Conservation (phyloP, 2,113 vertebrate species). For the Pachyramphus minor region DNA sequence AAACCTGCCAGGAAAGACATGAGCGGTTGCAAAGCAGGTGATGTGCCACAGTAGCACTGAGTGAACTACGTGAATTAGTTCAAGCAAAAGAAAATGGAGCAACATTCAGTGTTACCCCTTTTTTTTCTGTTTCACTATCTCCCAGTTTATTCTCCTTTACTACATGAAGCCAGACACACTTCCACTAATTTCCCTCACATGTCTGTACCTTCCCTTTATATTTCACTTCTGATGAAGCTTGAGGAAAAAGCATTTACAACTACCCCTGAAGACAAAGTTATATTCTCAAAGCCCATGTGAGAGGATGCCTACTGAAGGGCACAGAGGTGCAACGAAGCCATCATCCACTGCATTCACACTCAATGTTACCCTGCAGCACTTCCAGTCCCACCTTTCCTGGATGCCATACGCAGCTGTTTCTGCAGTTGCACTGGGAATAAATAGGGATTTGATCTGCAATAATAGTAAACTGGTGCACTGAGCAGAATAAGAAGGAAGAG, state of each 20-base stretch:
- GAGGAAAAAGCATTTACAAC: neutral
- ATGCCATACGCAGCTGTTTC: neutral
- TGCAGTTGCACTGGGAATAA: neutral
- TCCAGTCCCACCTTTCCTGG: neutral
- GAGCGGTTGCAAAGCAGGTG: neutral
- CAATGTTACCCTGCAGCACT: rapidly evolving
- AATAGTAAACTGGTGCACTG: neutral
- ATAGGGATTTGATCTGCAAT: neutral
- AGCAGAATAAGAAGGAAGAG: neutral
- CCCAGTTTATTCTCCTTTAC: neutral
- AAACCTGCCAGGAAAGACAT: neutral
- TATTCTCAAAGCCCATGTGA: neutral
- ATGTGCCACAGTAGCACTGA: neutral
- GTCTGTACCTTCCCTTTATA: neutral
- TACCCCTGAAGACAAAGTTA: neutral
- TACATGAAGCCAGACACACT: neutral
- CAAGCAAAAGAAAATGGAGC: neutral
- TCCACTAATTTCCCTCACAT: neutral
- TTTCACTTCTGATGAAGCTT: neutral
- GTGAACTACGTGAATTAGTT: neutral
- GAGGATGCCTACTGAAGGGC: neutral
- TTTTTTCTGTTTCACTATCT: neutral
- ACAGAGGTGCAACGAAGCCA: rapidly evolving
- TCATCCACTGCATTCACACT: neutral
- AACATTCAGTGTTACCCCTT: neutral